Conservation (phyloP, 1,140 invertebrate species). For the Macrobrachium nipponense region DNA sequence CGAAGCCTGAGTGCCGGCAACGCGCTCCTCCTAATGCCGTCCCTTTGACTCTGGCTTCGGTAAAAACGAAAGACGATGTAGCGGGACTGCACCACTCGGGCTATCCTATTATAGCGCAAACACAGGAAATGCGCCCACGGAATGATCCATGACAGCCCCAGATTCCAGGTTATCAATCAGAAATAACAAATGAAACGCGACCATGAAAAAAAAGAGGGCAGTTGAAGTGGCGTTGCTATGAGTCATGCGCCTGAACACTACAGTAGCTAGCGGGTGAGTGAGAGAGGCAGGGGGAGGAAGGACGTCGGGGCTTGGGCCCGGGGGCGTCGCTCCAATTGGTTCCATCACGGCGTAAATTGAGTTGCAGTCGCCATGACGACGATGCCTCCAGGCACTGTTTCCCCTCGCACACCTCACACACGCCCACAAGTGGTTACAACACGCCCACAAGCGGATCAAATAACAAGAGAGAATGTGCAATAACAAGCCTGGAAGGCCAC, state of each 20-base stretch:
- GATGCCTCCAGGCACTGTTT: constrained; percentile 65
- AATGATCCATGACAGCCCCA: too few relatives aligned
- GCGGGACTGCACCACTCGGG: background rate
- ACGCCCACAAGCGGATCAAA: constrained; percentile 20
- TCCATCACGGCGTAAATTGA: constrained; percentile 73
- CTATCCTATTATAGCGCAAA: background rate
- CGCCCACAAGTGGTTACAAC: constrained; percentile 33
- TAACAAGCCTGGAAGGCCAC: too few relatives aligned
- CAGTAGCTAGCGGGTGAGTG: constrained; percentile 22
- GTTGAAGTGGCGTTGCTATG: background rate
- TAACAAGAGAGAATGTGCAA: too few relatives aligned
- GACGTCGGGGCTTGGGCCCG: constrained; percentile 30
- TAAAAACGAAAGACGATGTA: too few relatives aligned
- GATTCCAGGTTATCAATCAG: too few relatives aligned
- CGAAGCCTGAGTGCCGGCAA: constrained; percentile 21
- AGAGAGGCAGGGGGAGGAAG: constrained; percentile 15
- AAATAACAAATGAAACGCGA: too few relatives aligned
- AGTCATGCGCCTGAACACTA: constrained; percentile 1
- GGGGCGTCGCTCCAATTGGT: constrained; percentile 65
- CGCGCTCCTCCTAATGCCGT: background rate
- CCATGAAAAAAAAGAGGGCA: background rate
- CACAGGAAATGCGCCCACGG: too few relatives aligned
- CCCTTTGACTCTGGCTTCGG: background rate
- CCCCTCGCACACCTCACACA: constrained; percentile 46
- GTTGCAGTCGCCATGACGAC: constrained; percentile 74